Evolutionary conservation across 2,888 invertebrate genomes (phyloP).

Genomic region (Imbricaverruca yamaguchii): DNA sequence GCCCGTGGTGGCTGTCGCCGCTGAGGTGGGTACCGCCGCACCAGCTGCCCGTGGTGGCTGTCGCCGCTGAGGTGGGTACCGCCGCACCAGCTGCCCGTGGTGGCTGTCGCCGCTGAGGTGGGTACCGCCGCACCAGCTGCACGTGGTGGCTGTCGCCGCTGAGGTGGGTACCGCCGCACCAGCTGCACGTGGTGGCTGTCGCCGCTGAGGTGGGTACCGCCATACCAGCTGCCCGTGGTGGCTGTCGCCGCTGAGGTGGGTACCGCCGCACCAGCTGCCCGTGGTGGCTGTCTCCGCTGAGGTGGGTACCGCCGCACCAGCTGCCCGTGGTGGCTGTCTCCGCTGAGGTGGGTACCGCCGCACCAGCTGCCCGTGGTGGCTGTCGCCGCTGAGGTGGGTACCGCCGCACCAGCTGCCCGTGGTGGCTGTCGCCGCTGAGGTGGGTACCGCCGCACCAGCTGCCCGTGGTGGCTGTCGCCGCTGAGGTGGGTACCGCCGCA

Average conservation of each 20-base stretch:
- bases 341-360: neutral
- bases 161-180: neutral
- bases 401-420: neutral
- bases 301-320: neutral
- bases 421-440: neutral
- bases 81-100: too few species aligned
- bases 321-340: too few species aligned
- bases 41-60: too few species aligned
- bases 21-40: neutral
- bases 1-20: neutral
- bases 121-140: neutral
- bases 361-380: too few species aligned
- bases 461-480: neutral
- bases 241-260: neutral
- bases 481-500: neutral
- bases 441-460: neutral
- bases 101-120: neutral
- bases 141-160: neutral
- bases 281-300: neutral
- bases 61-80: neutral
- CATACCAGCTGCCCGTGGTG: too few species aligned
- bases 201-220: neutral
- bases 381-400: neutral
- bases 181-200: too few species aligned
- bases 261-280: neutral